phyloP scores from a whole-genome alignment of 2,888 invertebrate species.

The Cerastoderma edule region DNA sequence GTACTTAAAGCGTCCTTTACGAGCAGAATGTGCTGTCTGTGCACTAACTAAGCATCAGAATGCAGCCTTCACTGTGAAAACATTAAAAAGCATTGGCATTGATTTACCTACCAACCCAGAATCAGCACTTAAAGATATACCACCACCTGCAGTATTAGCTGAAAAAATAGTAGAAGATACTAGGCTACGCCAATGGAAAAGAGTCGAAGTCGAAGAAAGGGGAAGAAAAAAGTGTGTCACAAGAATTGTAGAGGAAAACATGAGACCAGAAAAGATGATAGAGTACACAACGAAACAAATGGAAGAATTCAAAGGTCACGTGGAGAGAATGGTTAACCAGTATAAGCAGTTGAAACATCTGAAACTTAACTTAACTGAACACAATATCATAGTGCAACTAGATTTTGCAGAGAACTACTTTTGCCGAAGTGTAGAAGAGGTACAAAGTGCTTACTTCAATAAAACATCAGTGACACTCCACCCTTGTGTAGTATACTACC shows the following conservation, averaged over 20 bases:
- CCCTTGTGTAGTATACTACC: constrained; percentile 56
- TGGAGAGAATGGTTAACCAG: constrained; percentile 44
- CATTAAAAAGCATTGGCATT: constrained; percentile 23
- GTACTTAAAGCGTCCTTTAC: constrained; percentile 30
- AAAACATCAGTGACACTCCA: constrained; percentile 55
- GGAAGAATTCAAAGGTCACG: constrained; percentile 51
- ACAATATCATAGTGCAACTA: constrained; percentile 42
- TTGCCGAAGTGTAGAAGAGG: constrained; percentile 48
- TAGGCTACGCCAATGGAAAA: constrained; percentile 34
- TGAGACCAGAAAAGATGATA: constrained; percentile 28
- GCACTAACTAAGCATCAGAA: constrained; percentile 54
- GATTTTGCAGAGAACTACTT: constrained; percentile 56
- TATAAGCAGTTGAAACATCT: constrained; percentile 40
- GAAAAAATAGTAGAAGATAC: constrained; percentile 27
- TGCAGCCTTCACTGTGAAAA: constrained; percentile 35
- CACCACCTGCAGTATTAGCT: neutral
- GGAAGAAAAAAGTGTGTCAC: constrained; percentile 39
- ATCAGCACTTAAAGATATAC: constrained; percentile 12
- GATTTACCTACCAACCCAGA: constrained; percentile 33
- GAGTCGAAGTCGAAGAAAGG: constrained; percentile 39
- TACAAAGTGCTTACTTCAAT: constrained; percentile 52
- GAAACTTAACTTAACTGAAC: constrained; percentile 35
- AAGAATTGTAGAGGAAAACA: constrained; percentile 28
- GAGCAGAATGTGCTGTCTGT: constrained; percentile 38
- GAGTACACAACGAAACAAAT: constrained; percentile 32